phyloP scores from a whole-genome alignment of 2,113 vertebrate genomes.

The Hippocampus abdominalis region DNA sequence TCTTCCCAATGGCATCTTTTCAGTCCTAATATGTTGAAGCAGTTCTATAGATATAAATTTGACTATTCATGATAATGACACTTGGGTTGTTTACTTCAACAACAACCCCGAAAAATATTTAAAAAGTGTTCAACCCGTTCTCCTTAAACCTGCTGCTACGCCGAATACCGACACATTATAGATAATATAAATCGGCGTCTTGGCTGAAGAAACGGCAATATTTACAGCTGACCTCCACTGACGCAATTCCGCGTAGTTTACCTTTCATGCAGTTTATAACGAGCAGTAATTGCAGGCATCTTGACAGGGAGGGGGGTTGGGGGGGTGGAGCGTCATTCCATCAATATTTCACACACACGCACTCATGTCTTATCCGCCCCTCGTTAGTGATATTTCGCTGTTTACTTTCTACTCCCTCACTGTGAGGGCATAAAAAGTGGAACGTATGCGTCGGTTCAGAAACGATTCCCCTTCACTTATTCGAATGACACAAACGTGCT shows the following conservation, averaged over 20 bases:
- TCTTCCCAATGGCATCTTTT: no score
- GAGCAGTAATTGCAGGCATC: slow-evolving; percentile 2
- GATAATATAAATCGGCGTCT: not conserved
- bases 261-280: not conserved
- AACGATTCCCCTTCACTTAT: slow-evolving; percentile 59
- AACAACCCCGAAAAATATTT: no score
- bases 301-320: not conserved
- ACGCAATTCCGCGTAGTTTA: not conserved
- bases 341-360: slow-evolving; percentile 35
- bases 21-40: no score
- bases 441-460: slow-evolving; percentile 37
- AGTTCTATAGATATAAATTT: no score
- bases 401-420: slow-evolving; percentile 7
- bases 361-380: slow-evolving; percentile 38
- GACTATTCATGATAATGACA: no score
- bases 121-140: no score
- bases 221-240: not conserved
- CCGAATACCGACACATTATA: not conserved
- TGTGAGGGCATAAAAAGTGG: slow-evolving; percentile 34
- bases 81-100: no score
- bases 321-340: not conserved
- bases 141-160: not conserved
- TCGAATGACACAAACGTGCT: slow-evolving; percentile 64
- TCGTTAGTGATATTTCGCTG: slow-evolving; percentile 62
- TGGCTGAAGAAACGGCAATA: not conserved